phyloP scores from a whole-genome alignment of 2,113 vertebrate genomes.

The Protobothrops flavoviridis region DNA sequence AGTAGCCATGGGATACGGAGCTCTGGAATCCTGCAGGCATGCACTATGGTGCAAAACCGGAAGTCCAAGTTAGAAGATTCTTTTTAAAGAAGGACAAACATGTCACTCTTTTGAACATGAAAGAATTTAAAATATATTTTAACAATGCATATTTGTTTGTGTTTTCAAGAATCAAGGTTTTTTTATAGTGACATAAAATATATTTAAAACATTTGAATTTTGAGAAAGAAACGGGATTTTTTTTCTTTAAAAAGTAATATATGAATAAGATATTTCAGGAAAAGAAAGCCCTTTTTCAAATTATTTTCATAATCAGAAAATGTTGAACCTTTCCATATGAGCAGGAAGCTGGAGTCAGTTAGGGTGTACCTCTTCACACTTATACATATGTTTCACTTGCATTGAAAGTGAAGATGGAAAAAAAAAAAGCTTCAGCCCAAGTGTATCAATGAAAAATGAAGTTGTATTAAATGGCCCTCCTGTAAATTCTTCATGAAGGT shows the following conservation, averaged over 20 bases:
- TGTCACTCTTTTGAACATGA: not conserved
- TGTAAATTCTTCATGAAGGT: not conserved
- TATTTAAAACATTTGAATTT: constrained; percentile 2
- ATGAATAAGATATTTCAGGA: not conserved
- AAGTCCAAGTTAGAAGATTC: not conserved
- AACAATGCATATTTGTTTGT: not conserved
- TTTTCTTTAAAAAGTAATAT: not conserved
- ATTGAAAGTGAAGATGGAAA: not conserved
- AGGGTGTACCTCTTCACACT: not conserved
- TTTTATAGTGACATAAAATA: constrained; percentile 3
- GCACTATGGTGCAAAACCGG: no score
- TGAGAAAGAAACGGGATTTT: not conserved
- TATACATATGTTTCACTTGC: not conserved
- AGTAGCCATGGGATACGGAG: no score
- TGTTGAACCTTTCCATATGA: not conserved
- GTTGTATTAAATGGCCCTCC: not conserved
- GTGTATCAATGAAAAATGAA: not conserved
- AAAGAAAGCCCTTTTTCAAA: constrained; percentile 19
- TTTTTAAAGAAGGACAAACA: not conserved
- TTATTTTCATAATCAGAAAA: constrained; percentile 15
- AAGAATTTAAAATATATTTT: not conserved
- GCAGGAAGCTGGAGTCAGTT: not conserved
- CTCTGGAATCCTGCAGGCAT: no score
- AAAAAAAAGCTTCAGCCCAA: not conserved
- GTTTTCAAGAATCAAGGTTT: not conserved